Base-by-base conservation (phyloP, 2,113 vertebrate species). In the Campylorhamphus procurvoides region DNA sequence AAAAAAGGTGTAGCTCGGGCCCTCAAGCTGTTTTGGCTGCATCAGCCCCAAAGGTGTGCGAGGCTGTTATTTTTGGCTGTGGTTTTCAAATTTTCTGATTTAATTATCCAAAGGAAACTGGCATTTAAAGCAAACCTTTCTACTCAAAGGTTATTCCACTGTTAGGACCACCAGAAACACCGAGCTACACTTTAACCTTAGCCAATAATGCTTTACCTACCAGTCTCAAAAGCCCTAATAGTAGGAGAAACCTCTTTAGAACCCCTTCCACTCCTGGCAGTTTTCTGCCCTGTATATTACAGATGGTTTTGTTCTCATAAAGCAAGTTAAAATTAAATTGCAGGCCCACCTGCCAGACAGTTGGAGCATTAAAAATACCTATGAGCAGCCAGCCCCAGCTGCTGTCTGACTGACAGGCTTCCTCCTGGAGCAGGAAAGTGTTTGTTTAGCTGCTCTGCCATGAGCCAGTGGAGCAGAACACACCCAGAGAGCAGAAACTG, bases 311-410 rank as follows among this genome's bases (percentile, higher is more conserved):
- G 62, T 42, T 89, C 93, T 69, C 90, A 44, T 28, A 39, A 82
- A 81, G 29, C 31, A 8, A 82, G 76, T 49, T 52, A 46, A 71
- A 91, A 79, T 83, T 52, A 56, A 59, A 46, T 13, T 42, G 55
- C 55, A 19, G 47, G 39, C 78, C 78, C 91, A 81, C 74, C 95
- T 90, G 91, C 18, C 87, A 85, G 93, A n/a, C 60, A 55, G 83
- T 27, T 49, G 60, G 64, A 63, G 53, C 78, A 60, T 77, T 77
- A 84, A 80, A 94, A 87, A 77, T 67, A 77, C 29, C 14, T 17
- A 4, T 37, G 40, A 88, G 35, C 3, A 27, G 78, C 69, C 60
- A 63, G 60, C 39, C 37, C 86, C 89, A 87, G 89, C 89, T 92
- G 93, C 4, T n/a, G 35, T 8, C 64, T 60, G 82, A 77, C 73